Evolutionary conservation across 1,140 invertebrate species (phyloP).

Genomic region (Popillia japonica): DNA sequence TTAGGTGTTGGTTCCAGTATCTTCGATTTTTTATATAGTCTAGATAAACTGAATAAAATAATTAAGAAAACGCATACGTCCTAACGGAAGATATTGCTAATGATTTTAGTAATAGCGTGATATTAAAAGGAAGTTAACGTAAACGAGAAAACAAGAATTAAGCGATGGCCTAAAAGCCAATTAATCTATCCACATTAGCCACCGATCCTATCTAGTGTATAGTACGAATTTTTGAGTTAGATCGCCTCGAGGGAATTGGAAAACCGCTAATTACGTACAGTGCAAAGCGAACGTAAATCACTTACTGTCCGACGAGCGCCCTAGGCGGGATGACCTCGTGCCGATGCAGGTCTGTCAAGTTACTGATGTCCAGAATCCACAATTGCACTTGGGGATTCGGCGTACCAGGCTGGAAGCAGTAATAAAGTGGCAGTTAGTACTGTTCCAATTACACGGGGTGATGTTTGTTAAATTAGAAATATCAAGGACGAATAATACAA

Average conservation of each 20-base stretch:
- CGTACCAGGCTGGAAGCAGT: constrained; percentile 74
- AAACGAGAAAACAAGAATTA: no score
- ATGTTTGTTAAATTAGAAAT: neutral
- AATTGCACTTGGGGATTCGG: constrained; percentile 82
- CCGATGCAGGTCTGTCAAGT: constrained; percentile 68
- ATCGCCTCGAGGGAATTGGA: neutral
- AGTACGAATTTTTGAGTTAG: neutral
- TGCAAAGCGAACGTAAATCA: constrained; percentile 36
- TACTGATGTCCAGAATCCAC: constrained; percentile 81
- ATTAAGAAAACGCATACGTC: no score
- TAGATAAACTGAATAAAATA: no score
- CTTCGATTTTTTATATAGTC: no score
- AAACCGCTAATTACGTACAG: constrained; percentile 6
- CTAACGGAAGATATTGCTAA: no score
- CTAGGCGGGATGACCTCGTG: constrained; percentile 73
- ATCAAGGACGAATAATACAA: neutral
- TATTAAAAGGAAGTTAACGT: no score
- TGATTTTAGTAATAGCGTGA: no score
- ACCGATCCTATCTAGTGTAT: no score
- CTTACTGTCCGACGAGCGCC: constrained; percentile 53
- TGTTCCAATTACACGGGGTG: neutral
- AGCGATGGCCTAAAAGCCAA: no score
- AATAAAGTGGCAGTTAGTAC: neutral
- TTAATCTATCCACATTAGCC: no score
- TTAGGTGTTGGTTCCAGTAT: no score